Evolutionary conservation across 2,888 invertebrate species (phyloP).

Genomic region (Hypsopygia costalis): DNA sequence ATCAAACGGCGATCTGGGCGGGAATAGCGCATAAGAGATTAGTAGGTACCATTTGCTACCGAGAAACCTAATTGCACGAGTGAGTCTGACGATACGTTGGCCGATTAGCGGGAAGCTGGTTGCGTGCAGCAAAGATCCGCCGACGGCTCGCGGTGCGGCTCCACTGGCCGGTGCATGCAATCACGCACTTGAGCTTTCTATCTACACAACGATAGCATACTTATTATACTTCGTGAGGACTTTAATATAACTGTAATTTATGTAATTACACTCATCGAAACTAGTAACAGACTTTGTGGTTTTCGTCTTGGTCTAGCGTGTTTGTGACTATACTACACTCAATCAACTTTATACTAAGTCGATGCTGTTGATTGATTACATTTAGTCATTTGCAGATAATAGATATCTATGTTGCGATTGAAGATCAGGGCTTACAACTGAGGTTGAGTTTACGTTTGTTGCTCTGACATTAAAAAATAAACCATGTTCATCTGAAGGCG

Average conservation of each 20-base stretch:
- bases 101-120: slow-evolving; percentile 67
- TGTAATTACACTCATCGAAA: background rate
- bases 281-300: no score
- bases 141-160: slow-evolving; percentile 36
- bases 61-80: slow-evolving; percentile 63
- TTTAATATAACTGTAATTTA: background rate
- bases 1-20: slow-evolving; percentile 11
- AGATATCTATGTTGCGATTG: no score
- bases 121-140: slow-evolving; percentile 59
- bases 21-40: slow-evolving; percentile 27
- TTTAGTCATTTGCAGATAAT: no score
- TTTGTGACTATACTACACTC: no score
- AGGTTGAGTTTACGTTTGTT: no score
- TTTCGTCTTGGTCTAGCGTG: no score
- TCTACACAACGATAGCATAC: slow-evolving; percentile 10
- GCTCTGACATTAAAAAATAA: no score
- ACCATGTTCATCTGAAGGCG: no score
- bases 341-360: no score
- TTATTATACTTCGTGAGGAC: slow-evolving; percentile 14
- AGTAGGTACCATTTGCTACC: slow-evolving; percentile 47
- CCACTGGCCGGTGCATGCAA: slow-evolving; percentile 44
- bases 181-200: slow-evolving; percentile 44
- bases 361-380: no score
- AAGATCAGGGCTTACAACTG: no score
- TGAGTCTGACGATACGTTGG: slow-evolving; percentile 54